Conservation (phyloP, 2,797 vertebrate species). For the Novumbra hubbsi region DNA sequence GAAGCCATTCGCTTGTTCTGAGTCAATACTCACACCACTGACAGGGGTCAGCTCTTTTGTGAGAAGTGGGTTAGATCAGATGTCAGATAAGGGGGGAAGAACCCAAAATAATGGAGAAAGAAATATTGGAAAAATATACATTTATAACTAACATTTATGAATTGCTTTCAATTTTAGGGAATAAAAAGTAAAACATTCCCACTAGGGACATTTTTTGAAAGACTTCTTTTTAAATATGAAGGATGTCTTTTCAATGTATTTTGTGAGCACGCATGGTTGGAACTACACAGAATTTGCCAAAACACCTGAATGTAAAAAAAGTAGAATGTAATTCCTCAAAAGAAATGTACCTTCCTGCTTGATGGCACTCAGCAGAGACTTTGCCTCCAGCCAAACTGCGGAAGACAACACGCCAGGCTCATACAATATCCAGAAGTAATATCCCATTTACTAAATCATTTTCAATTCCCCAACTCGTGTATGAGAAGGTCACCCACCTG, state of each 20-base stretch:
- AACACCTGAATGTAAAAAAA: neutral
- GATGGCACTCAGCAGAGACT: constrained; percentile 67
- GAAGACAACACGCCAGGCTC: neutral
- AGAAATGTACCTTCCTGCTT: constrained; percentile 62
- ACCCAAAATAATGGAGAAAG: neutral
- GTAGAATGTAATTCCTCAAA: neutral
- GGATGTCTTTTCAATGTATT: too few species aligned
- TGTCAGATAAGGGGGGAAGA: neutral
- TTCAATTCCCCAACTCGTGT: neutral
- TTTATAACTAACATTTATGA: neutral
- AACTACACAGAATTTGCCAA: neutral
- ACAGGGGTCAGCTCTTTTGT: constrained; percentile 62
- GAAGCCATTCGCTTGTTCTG: constrained; percentile 67
- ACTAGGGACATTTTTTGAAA: too few species aligned
- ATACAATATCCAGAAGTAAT: neutral
- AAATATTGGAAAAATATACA: neutral
- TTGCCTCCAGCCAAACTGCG: constrained; percentile 67
- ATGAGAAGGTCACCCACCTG: constrained; percentile 54
- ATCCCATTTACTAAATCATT: neutral
- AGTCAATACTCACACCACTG: constrained; percentile 50
- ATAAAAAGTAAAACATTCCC: neutral
- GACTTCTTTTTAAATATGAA: too few species aligned
- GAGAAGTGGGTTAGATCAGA: neutral
- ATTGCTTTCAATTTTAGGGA: neutral
- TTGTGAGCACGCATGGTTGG: neutral